A percentile compares a stretch with the other conserved stretches of the same genome.
These are phyloP conservation scores for Cheracebus regulus DNA, from an alignment of 2,797 vertebrate genomes.

Conservation along the genomic window DNA sequence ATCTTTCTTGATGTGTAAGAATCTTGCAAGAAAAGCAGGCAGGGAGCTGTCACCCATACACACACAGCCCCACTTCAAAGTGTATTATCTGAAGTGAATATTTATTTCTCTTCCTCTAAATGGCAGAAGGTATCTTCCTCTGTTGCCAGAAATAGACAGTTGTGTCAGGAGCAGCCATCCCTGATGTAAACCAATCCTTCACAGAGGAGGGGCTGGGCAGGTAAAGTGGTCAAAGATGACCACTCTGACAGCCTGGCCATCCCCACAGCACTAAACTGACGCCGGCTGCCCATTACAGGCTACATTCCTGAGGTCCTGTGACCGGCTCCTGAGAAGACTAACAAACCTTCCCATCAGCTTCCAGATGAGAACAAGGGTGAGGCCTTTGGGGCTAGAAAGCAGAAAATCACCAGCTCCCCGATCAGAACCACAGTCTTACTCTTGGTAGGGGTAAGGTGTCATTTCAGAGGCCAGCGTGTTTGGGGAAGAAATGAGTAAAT, in stretches of 20 bases:
- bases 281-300: constrained; percentile 73
- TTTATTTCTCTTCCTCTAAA: constrained; percentile 58
- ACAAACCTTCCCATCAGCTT: constrained; percentile 73
- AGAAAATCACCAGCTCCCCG: neutral
- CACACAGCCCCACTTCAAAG: neutral
- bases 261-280: constrained; percentile 61
- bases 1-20: neutral
- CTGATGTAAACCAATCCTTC: neutral
- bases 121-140: constrained; percentile 37
- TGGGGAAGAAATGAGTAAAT: constrained; percentile 61
- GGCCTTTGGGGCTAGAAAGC: constrained; percentile 54
- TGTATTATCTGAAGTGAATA: constrained; percentile 36
- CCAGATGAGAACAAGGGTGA: constrained; percentile 70
- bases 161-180: constrained; percentile 17
- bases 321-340: constrained; percentile 71
- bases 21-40: neutral
- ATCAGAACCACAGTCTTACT: constrained; percentile 5
- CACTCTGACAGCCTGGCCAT: constrained; percentile 12
- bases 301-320: constrained; percentile 76
- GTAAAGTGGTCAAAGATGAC: constrained; percentile 48
- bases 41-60: neutral
- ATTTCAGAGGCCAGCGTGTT: constrained; percentile 68
- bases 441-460: constrained; percentile 5
- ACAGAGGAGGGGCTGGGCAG: neutral
- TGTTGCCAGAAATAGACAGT: neutral